Base-by-base conservation (phyloP, 2,113 vertebrate genomes). In the Corythoichthys haematopterus region DNA sequence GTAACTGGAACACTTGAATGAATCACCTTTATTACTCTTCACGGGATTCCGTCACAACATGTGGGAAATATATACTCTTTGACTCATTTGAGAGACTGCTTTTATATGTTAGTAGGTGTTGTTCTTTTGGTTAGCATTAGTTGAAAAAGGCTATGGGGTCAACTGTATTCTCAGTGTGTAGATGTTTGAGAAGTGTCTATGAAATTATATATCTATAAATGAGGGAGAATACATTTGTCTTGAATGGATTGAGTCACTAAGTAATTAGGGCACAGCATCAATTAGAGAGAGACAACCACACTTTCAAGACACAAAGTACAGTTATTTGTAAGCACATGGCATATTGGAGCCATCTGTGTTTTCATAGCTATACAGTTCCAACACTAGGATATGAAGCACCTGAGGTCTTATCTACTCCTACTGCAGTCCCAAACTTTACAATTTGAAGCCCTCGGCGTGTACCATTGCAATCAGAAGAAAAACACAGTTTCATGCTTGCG, bases 401-500 rank as follows among this genome's bases (percentile, higher is more conserved):
- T 80, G 77, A 71, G 64, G 75, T 79, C 50, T 46, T 63, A 33
- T 0, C 35, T 2, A 53, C 71, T 70, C 66, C 59, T 71, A 70
- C 47, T 65, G 63, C 50, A 51, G 63, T 36, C 43, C 15, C 59
- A 71, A 58, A 57, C 46, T 35, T 57, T 57, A 4, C 3, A n/a
- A 7, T n/a, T 40, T 15, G 3, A 16, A 38, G 8, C 2, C 61
- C 65, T 66, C 81, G 85, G 72, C 79, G 63, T 46, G 56, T 75
- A 80, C 79, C 78, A 76, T 72, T 72, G 77, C 65, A 48, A 43
- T 43, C 6, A 43, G 6, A 64, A 78, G 80, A 73, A 72, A 84
- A 80, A 86, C 74, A 68, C 68, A 63, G 69, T 82, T 85, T 86
- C 73, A 69, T 76, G 76, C 80, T 71, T 61, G 67, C 69, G 16